These are phyloP conservation scores for Schizaphis graminum DNA, from an alignment of 2,888 invertebrate species.

Conservation along the genomic window DNA sequence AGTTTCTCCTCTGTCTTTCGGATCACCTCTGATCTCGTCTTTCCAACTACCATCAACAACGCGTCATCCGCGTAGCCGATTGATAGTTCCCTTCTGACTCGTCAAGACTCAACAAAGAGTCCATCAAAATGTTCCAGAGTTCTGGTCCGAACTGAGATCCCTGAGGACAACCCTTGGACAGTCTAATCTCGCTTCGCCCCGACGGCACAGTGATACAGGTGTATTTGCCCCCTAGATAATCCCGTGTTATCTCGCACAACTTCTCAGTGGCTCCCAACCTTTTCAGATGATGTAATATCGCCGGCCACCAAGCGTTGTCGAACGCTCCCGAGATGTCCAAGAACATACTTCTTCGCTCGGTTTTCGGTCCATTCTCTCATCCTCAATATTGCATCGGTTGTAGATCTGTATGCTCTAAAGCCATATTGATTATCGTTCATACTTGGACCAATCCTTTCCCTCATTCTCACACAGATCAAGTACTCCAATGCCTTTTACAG, in stretches of 20 bases:
- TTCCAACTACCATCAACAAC: background rate
- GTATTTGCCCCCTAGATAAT: background rate
- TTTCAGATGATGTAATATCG: background rate
- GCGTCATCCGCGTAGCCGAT: background rate
- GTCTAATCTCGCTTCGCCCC: no score
- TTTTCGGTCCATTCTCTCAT: no score
- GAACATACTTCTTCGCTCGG: no score
- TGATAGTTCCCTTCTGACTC: no score
- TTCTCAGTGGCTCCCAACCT: background rate
- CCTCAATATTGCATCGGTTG: no score
- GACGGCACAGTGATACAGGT: background rate
- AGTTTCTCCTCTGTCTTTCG: background rate
- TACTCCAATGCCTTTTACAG: no score
- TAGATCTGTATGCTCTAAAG: no score
- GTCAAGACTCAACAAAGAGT: background rate
- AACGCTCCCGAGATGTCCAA: background rate
- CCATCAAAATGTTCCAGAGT: background rate
- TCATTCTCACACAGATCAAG: no score
- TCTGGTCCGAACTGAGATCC: background rate
- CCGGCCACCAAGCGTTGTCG: constrained; percentile 31
- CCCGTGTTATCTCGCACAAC: no score
- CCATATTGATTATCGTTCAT: no score
- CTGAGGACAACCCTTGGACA: background rate
- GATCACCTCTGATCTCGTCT: background rate
- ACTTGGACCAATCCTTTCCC: no score